Base-by-base conservation (phyloP, 2,888 invertebrate species). In the Amphipoea lucens region DNA sequence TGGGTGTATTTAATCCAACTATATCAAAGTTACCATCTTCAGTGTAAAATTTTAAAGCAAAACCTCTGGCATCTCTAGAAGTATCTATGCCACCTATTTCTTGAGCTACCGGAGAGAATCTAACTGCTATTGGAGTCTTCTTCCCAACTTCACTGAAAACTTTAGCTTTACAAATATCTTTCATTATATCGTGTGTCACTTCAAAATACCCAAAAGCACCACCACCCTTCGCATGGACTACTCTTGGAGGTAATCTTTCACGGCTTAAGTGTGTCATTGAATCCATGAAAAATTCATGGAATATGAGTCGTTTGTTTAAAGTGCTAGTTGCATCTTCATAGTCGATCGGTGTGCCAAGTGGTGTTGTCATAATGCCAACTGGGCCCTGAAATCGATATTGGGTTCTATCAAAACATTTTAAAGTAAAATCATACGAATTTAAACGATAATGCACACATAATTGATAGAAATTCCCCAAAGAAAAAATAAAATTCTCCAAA, bases 171-270 rank as follows among this genome's bases (percentile, higher is more conserved):
- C 97, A 97, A 91, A 98, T 98, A 90, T 98, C 97, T 6, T 97
- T 97, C 81, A 99, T 54, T 54, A 54, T 98, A 92, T 98, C 98
- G 89, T 98, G 98, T 0, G 98, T 99, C 12, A 98, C 98, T 95
- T 98, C 98, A 89, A 99, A 98, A 90, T 98, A 98, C 0, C 98
- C 98, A 92, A 98, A 98, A 2, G 98, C 98, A 40, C 98, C 99
- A 60, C 98, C 98, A 81, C 99, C 99, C 95, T 99, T 99, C 0
- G 99, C 99, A 93, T 99, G 99, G 1, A 99, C 99, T 0, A 99
- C 98, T 88, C 99, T 97, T 93, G 99, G 99, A 0, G 99, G 99
- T 88, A 99, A 99, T 74, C 99, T 97, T 94, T 99, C 99, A 42
- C 99, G 97, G 91, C 98, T 97, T 90, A 99, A 98, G 91, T 98